phyloP scores from a whole-genome alignment of 2,113 vertebrate species.

The Pluvialis apricaria region DNA sequence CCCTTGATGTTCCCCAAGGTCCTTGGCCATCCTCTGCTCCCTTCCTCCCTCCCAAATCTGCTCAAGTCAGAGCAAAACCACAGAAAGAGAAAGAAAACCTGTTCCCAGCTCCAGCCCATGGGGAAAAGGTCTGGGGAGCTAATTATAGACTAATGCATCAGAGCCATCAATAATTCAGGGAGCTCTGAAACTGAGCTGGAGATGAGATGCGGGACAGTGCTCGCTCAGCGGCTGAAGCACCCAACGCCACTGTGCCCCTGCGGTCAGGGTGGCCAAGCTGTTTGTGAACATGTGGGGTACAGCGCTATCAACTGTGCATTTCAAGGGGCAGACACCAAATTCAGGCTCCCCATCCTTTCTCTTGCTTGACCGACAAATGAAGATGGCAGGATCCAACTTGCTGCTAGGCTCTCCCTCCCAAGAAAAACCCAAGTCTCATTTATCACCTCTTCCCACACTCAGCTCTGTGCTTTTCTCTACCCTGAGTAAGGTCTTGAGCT shows the following conservation, averaged over 20 bases:
- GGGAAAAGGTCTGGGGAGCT: conserved; percentile 11
- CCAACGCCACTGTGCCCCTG: accelerated
- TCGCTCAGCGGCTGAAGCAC: background rate
- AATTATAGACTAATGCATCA: conserved; percentile 23
- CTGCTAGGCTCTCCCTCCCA: background rate
- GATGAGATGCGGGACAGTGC: background rate
- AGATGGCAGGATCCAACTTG: background rate
- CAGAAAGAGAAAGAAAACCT: background rate
- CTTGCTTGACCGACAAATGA: background rate
- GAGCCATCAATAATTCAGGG: conserved; percentile 46
- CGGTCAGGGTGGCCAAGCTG: background rate
- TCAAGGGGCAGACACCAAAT: background rate
- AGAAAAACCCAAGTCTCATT: background rate
- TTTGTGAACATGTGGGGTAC: accelerated
- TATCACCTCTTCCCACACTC: background rate
- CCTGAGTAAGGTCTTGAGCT: background rate
- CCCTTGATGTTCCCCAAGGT: background rate
- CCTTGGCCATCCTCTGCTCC: background rate
- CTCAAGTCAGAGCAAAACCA: background rate
- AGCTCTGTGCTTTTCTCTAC: background rate
- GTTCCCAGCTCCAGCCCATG: background rate
- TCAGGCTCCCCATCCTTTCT: background rate
- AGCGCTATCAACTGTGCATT: background rate
- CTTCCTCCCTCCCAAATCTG: background rate
- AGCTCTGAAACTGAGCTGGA: background rate